Evolutionary conservation across 1,140 invertebrate genomes (phyloP), one percentile per base, ranked within the genome.

Genomic region (Drosophila sechellia): DNA sequence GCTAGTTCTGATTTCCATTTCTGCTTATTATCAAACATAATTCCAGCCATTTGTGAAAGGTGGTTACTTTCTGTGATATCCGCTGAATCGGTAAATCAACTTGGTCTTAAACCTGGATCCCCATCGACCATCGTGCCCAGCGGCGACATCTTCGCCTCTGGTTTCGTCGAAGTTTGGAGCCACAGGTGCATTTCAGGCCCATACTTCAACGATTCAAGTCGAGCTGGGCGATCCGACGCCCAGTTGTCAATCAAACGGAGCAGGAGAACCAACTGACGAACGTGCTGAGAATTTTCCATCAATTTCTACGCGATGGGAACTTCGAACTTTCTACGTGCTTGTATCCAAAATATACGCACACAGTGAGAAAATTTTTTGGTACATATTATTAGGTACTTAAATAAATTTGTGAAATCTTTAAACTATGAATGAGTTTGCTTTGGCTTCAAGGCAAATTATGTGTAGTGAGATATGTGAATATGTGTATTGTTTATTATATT

Each of bases 201-300:
- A 65, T 35, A 56, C 45, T n/a, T n/a, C 10, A 13, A 37, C 31
- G 15, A 35, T 22, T 13, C 27, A 35, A 34, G 35, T 40, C 55
- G 49, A 42, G 43, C 50, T 64, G 55, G 68, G 69, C 60, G 68
- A 65, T 79, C 73, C 15, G 60, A 52, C 20, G 37, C 48, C 55
- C 55, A 61, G 34, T 37, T 45, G 45, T 42, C 52, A 46, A 52
- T 74, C 53, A 74, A 57, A 34, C 52, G 59, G 56, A 69, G 27
- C 22, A n/a, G 59, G 56, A 72, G 50, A 69, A 57, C 27, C 65
- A 42, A 22, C 72, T 48, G 48, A 15, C 35, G 54, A 66, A 76
- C 81, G 81, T 81, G 81, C 52, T 81, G 59, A 76, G 83, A 87
- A 86, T 86, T 59, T 72, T 81, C 25, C 55, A 81, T 68, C 54